Base-by-base conservation (phyloP, 1,140 invertebrate species). In the Drosophila dunni region DNA sequence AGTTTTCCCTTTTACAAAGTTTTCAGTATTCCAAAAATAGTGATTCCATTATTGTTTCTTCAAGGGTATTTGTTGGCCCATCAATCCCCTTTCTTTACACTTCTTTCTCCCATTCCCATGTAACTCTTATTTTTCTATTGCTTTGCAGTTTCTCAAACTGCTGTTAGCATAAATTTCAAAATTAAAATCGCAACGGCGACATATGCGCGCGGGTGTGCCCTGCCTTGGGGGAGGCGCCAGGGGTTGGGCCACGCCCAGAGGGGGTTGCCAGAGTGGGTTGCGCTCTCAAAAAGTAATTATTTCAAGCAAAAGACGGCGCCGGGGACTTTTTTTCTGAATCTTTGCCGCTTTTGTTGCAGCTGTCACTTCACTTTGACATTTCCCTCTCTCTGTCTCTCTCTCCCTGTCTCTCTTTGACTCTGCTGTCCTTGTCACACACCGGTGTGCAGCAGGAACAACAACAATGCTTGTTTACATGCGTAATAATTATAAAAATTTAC, bases 271-370 rank as follows among this genome's bases (percentile, higher is more conserved):
- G 15, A n/a, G 53, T 65, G 42, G 68, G 60, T 65, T 42, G 53
- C 69, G 67, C 82, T 82, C 85, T 90, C 74, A 79, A 91, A 91
- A 91, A 91, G 89, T 91, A 91, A 91, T 91, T 91, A 91, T 91
- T 91, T 88, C 77, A 78, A 89, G 84, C 84, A 78, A 77, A 86
- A 65, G 73, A 63, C 62, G 69, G 83, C 72, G 83, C 84, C 77
- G 69, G 72, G 80, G 81, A 62, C 71, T 65, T 63, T 46, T 40
- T 54, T 70, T 29, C 3, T 44, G 38, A 61, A 38, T 57, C 24
- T 63, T 71, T 72, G 57, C 53, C 29, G 74, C 73, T 68, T 76
- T 76, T 77, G 66, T 77, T 72, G 74, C 84, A 88, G 84, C 84
- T 88, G 84, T 78, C 84, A 84, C 84, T 80, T 81, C 60, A 77